These are phyloP conservation scores for Thymallus thymallus DNA, from an alignment of 2,113 vertebrate species.

Conservation along the genomic window DNA sequence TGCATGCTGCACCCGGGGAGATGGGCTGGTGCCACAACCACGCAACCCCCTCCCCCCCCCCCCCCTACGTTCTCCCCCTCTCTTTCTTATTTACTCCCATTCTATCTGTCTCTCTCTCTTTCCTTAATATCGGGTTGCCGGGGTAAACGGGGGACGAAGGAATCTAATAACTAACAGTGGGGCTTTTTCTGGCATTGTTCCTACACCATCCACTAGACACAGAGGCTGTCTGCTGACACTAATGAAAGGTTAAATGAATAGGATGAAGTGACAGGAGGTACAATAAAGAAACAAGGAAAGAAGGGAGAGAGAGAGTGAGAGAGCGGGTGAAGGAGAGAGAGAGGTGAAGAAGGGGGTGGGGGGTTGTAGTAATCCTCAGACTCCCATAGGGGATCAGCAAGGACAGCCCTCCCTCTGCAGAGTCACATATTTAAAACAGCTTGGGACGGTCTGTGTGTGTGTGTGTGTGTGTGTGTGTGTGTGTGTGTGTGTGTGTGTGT, in stretches of 20 bases:
- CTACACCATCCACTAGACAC: constrained; percentile 82
- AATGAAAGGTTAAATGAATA: constrained; percentile 99
- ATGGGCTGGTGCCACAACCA: constrained; percentile 53
- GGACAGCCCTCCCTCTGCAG: constrained; percentile 79
- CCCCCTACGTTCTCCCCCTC: not conserved
- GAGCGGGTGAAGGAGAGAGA: constrained; percentile 7
- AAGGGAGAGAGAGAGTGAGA: constrained; percentile 37
- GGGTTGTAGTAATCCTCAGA: constrained; percentile 79
- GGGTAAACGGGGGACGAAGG: constrained; percentile 85
- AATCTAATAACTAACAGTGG: constrained; percentile 99
- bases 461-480: constrained; percentile 65
- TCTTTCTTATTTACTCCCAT: not conserved
- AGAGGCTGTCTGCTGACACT: constrained; percentile 88
- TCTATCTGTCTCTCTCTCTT: constrained; percentile 50
- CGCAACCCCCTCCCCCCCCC: constrained; percentile 64
- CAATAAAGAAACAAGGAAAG: constrained; percentile 81
- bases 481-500: constrained; percentile 62
- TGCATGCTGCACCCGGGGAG: constrained; percentile 72
- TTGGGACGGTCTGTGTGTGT: constrained; percentile 78
- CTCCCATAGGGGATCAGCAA: constrained; percentile 82
- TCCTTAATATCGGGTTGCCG: constrained; percentile 86
- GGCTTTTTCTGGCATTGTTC: constrained; percentile 89
- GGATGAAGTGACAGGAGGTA: constrained; percentile 95
- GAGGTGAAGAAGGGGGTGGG: not conserved
- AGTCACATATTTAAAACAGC: constrained; percentile 91